A percentile compares a stretch with the other conserved stretches of the same genome.
Conservation (phyloP, 35 echinoderm and acorn worm genomes). For the Heliocidaris tuberculata region DNA sequence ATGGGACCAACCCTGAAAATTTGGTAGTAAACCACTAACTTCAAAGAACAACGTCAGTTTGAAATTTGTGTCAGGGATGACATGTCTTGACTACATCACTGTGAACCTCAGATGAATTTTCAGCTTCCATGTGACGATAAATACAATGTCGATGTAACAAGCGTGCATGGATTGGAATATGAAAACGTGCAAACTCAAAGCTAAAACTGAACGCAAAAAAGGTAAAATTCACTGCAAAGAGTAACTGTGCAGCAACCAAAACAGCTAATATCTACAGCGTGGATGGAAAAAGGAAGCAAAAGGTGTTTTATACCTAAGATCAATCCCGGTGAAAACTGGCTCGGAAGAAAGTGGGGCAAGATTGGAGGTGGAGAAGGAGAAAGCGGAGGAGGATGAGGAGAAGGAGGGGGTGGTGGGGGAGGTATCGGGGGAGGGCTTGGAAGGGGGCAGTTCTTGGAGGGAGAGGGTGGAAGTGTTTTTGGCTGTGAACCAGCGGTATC, state of each 20-base stretch:
- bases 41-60: too few relatives aligned
- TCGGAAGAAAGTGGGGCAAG: not conserved
- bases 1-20: too few relatives aligned
- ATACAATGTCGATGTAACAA: not conserved
- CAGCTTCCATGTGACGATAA: not conserved
- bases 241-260: not conserved
- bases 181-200: constrained; percentile 35
- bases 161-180: not conserved
- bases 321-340: constrained; percentile 11
- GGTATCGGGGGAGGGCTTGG: not conserved
- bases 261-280: not conserved
- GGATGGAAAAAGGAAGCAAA: not conserved
- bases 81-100: not conserved
- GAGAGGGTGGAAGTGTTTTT: constrained; percentile 35
- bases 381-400: constrained; percentile 16
- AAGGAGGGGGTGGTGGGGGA: constrained; percentile 4
- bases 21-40: too few relatives aligned
- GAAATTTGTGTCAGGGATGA: too few relatives aligned
- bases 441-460: constrained; percentile 2
- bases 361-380: constrained; percentile 16
- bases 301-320: constrained; percentile 8
- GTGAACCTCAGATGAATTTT: not conserved
- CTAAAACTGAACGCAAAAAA: not conserved
- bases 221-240: constrained; percentile 9
- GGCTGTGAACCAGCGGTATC: constrained; percentile 37